phyloP scores from a whole-genome alignment of 2,888 invertebrate species.

The Epinotia brunnichana region DNA sequence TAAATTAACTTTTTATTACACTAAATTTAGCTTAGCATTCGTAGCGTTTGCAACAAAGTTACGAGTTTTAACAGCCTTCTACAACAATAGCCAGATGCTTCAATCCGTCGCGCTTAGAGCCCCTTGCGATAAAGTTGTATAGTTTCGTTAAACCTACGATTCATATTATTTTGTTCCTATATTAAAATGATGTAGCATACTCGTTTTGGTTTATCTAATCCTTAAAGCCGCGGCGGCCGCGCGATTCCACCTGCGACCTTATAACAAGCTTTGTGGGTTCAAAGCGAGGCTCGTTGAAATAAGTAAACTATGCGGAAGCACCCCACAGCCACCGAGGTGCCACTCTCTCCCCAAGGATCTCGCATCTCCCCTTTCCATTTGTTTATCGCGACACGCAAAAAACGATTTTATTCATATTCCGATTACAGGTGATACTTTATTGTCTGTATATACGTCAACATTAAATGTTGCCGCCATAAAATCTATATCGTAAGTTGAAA shows the following conservation, averaged over 20 bases:
- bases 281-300: conserved; percentile 22
- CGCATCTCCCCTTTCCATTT: conserved; percentile 27
- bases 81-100: conserved; percentile 29
- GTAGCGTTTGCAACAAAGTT: conserved; percentile 30
- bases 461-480: background rate
- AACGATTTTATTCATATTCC: conserved; percentile 18
- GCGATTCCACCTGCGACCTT: conserved; percentile 32
- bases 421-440: conserved; percentile 9
- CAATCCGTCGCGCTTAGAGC: conserved; percentile 11
- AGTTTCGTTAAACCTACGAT: conserved; percentile 3
- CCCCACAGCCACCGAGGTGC: conserved; percentile 26
- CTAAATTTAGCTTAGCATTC: conserved; percentile 34
- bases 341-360: conserved; percentile 29
- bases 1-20: conserved; percentile 38
- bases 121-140: conserved; percentile 2
- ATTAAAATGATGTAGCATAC: conserved; percentile 27
- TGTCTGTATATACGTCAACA: background rate
- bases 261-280: conserved; percentile 33
- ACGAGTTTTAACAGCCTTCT: conserved; percentile 23
- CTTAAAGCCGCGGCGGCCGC: conserved; percentile 23
- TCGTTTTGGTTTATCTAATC: conserved; percentile 31
- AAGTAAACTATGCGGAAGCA: conserved; percentile 26
- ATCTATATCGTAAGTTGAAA: background rate
- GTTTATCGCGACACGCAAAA: conserved; percentile 19
- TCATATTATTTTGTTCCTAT: conserved; percentile 5